Evolutionary conservation across 2,888 invertebrate species (phyloP).

Genomic region (Cylloceria caligata): DNA sequence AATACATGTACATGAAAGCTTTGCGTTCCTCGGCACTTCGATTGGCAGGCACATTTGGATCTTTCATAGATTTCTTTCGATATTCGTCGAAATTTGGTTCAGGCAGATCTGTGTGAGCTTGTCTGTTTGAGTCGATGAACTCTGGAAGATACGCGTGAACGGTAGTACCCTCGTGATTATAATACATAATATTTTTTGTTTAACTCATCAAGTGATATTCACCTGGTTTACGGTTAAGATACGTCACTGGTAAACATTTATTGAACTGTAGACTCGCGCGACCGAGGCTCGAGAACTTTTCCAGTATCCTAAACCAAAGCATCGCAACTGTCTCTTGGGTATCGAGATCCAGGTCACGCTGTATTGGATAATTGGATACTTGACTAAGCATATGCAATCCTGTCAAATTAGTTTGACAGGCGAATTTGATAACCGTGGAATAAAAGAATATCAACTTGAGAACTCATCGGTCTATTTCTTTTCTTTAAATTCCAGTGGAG

Average conservation of each 20-base stretch:
- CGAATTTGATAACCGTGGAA: constrained; percentile 20
- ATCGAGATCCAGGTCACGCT: constrained; percentile 7
- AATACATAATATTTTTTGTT: background rate
- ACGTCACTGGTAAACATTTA: constrained; percentile 37
- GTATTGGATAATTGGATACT: constrained; percentile 12
- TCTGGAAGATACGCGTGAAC: constrained; percentile 7
- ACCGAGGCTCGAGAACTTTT: constrained; percentile 44
- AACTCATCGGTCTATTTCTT: too few relatives aligned
- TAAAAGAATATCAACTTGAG: too few relatives aligned
- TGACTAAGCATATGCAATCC: background rate
- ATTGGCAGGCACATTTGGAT: constrained; percentile 78
- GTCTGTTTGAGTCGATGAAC: constrained; percentile 74
- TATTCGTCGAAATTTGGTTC: constrained; percentile 87
- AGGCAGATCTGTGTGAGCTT: constrained; percentile 87
- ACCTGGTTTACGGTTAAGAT: constrained; percentile 38
- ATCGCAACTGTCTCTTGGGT: constrained; percentile 29
- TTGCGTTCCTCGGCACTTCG: constrained; percentile 84
- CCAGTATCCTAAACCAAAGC: constrained; percentile 54
- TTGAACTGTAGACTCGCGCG: constrained; percentile 12
- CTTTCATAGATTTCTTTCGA: constrained; percentile 84
- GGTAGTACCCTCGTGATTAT: background rate
- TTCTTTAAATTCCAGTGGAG: too few relatives aligned
- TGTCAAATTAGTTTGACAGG: constrained; percentile 48
- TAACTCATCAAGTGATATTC: constrained; percentile 1
- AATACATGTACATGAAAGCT: constrained; percentile 85